Percentiles rank a stretch among this genome's conserved stretches.
Conservation (phyloP, 23 tunicate species). For the Corella eumyota region DNA sequence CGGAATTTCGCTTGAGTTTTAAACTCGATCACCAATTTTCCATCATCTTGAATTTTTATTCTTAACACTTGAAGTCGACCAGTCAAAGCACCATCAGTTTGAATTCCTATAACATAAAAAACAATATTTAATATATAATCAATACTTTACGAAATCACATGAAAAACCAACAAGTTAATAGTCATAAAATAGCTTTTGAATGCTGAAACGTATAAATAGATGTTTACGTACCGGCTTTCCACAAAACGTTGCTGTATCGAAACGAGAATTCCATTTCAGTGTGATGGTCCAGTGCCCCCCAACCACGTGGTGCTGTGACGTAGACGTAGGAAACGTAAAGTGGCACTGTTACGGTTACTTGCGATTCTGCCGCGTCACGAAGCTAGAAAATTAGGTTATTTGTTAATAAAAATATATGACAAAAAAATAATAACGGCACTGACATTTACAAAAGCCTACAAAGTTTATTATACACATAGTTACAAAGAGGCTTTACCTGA, state of each 20-base stretch:
- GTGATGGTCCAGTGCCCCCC: slow-evolving; percentile 93
- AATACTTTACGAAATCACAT: background rate
- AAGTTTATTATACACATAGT: background rate
- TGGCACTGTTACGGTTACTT: slow-evolving; percentile 93
- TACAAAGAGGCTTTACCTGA: slow-evolving; percentile 22
- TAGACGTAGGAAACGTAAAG: slow-evolving; percentile 92
- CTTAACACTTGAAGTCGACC: slow-evolving; percentile 48
- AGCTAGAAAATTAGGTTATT: slow-evolving; percentile 16
- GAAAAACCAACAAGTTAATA: background rate
- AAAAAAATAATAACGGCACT: background rate
- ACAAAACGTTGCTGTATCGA: slow-evolving; percentile 50
- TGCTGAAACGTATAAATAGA: background rate
- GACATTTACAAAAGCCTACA: background rate
- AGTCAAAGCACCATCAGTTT: slow-evolving; percentile 81
- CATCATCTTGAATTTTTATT: slow-evolving; percentile 72
- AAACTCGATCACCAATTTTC: slow-evolving; percentile 70
- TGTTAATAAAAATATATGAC: background rate
- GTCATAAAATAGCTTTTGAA: background rate
- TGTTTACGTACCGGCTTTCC: slow-evolving; percentile 36
- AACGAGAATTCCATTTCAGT: slow-evolving; percentile 92
- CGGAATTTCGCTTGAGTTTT: slow-evolving; percentile 80
- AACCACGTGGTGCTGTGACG: slow-evolving; percentile 95
- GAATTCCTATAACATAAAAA: slow-evolving; percentile 28
- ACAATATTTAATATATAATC: background rate
- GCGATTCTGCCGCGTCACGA: slow-evolving; percentile 77